Evolutionary conservation across 2,888 invertebrate genomes (phyloP), one percentile per base, ranked within the genome.

Genomic region (Cacoxenus indagator): DNA sequence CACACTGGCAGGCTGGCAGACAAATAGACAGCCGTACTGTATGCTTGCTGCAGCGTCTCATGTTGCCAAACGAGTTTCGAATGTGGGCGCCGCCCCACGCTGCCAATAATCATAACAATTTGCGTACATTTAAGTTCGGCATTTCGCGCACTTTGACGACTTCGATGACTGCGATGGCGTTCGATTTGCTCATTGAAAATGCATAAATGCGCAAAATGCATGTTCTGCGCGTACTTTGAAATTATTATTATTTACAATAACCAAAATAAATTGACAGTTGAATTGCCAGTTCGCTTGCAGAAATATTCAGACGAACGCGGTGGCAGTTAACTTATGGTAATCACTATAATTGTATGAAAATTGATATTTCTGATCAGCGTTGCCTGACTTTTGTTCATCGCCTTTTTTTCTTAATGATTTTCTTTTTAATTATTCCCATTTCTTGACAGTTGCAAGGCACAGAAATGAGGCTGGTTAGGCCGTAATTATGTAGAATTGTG

Each of bases 211-310:
- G 31, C 59, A 31, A 62, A 24, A 22, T 46, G 62, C 43, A 43
- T 51, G 46, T 22, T 43, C 48, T 70, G 64, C 27, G n/a, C 59
- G 24, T 48, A 19, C 37, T n/a, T 31, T 37, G 51, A 83, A 79
- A 83, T 80, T 83, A 83, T 82, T 78, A 80, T 80, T 83, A 75
- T 82, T 82, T 82, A 83, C 80, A 80, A 80, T 80, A 82, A 84
- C 82, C 82, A 82, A 82, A 80, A 81, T 81, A 81, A 81, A 81
- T 81, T 81, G 80, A 81, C 80, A 81, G 74, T 76, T 77, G 80
- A 81, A 84, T 81, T 81, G 83, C 82, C 80, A 81, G 83, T 84
- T 82, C 81, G 73, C 81, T 80, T 71, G 72, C 78, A 72, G 74
- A 81, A 83, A 78, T 76, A 79, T 77, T 78, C 77, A 81, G 17